Evolutionary conservation across 1,140 invertebrate species (phyloP), one percentile per base, ranked within the genome.

Genomic region (Uloborus diversus): DNA sequence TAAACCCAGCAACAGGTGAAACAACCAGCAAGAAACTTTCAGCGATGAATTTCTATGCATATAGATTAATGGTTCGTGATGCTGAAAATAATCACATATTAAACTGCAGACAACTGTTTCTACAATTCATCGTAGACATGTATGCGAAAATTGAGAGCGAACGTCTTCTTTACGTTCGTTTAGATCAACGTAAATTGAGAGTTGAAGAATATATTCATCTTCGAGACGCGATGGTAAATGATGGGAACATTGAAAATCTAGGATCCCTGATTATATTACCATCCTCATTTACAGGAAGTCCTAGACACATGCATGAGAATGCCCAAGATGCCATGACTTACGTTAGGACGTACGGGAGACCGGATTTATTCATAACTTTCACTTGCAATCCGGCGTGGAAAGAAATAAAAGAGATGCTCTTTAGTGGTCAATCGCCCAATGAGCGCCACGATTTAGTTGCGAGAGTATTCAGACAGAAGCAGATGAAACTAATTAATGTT

Each of bases 271-370:
- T 9, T 42, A 9, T 51, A n/a, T 51, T 51, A 51, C 49, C 49
- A 51, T 51, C 49, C 49, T 42, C 49, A 68, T 82, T 82, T 35
- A 61, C 59, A 56, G 70, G 69, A 2, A 69, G 64, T 42, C 80
- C 51, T 23, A 56, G 82, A 64, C 51, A 80, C 23, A 88, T 88
- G 86, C 85, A 88, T 17, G 76, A 87, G 78, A 51, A 83, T n/a
- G 84, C 83, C 30, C 87, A 88, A 83, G 88, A 90, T 84, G 86
- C 86, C 2, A 87, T 89, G 85, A 81, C 86, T 11, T 90, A 89
- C 83, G 89, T 90, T n/a, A 82, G 87, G 13, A 27, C 80, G 53
- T 87, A 79, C 82, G 87, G 87, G 14, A 75, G 81, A 32, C 86
- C 87, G 30, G 84, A 85, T 79, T 71, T 88, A 0, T 88, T 89